Evolutionary conservation across 2,113 vertebrate genomes (phyloP).

Genomic region (Perccottus glenii): DNA sequence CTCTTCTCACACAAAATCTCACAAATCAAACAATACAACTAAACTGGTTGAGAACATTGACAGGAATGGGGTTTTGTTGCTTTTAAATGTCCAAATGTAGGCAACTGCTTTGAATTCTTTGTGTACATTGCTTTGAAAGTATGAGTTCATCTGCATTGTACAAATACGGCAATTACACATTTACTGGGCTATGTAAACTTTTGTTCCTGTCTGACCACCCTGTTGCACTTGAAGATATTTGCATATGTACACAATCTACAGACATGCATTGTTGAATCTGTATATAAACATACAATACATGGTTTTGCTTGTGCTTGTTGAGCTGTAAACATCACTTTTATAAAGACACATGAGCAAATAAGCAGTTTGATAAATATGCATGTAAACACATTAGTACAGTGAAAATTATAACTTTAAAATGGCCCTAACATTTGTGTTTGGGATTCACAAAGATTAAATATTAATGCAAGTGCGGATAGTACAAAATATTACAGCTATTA

Average conservation of each 20-base stretch:
- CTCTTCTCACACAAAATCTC: constrained; percentile 36
- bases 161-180: constrained; percentile 51
- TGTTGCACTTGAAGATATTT: constrained; percentile 71
- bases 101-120: too few relatives aligned
- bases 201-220: constrained; percentile 54
- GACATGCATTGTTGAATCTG: constrained; percentile 61
- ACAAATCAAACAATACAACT: constrained; percentile 46
- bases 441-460: constrained; percentile 23
- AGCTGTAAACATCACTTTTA: constrained; percentile 55
- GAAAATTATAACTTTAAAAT: constrained; percentile 1
- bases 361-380: constrained; percentile 30
- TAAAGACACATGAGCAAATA: constrained; percentile 42
- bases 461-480: neutral
- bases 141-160: constrained; percentile 60
- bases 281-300: constrained; percentile 61
- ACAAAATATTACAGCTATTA: neutral
- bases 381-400: neutral
- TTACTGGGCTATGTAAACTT: constrained; percentile 36
- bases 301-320: constrained; percentile 76
- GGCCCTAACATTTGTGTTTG: neutral
- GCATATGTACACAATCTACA: constrained; percentile 78
- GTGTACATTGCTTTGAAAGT: too few relatives aligned
- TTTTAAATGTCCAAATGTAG: constrained; percentile 22
- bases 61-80: constrained; percentile 7
- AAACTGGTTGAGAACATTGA: constrained; percentile 6